These are phyloP conservation scores for Penaeus chinensis DNA, from an alignment of 1,140 invertebrate genomes.

Conservation along the genomic window DNA sequence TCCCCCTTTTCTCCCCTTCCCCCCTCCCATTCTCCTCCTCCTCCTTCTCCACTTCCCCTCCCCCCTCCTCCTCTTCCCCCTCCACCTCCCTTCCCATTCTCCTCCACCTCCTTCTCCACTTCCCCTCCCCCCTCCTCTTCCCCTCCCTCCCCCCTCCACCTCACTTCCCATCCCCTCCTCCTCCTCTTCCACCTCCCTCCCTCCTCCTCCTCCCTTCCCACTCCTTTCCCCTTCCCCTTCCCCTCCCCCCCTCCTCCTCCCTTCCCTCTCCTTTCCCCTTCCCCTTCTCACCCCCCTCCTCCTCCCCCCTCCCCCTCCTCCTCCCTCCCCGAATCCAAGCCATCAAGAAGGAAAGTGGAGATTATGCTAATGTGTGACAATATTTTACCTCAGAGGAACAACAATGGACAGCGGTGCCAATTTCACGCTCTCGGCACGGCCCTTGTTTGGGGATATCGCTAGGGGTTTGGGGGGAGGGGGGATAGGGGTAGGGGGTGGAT, in stretches of 20 bases:
- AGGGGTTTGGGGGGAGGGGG: too few species aligned
- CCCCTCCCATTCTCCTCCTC: not conserved
- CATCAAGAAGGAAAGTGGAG: slow-evolving; percentile 24
- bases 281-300: not conserved
- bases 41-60: not conserved
- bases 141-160: not conserved
- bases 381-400: slow-evolving; percentile 19
- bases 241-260: not conserved
- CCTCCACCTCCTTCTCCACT: not conserved
- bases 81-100: too few species aligned
- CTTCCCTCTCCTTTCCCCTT: not conserved
- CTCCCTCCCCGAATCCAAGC: not conserved
- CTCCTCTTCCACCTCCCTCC: not conserved
- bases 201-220: not conserved
- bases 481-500: too few species aligned
- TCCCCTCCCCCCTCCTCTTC: not conserved
- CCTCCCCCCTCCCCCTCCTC: not conserved
- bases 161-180: not conserved
- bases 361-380: slow-evolving; percentile 16
- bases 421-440: slow-evolving; percentile 2
- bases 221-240: not conserved
- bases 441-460: too few species aligned
- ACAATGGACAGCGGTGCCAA: slow-evolving; percentile 16
- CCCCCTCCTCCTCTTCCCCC: not conserved
- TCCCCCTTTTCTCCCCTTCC: too few species aligned